These are phyloP conservation scores for Oryzias melastigma DNA, from an alignment of 2,113 vertebrate genomes.

Conservation along the genomic window DNA sequence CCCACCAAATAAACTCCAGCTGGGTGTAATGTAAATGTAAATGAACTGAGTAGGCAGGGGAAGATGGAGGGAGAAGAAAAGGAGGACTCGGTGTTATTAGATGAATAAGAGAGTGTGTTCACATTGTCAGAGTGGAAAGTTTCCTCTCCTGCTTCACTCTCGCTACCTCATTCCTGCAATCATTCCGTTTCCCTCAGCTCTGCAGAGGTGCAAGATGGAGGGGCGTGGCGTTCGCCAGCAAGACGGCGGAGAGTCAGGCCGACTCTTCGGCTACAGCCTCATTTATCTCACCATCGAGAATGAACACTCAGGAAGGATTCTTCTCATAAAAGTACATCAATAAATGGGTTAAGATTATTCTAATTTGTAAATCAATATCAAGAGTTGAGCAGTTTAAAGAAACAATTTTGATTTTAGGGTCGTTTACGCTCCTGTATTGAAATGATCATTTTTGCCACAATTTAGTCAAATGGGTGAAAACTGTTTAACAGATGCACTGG, in stretches of 20 bases:
- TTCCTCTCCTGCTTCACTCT: conserved; percentile 18
- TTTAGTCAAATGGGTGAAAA: too few species aligned
- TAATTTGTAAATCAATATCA: too few species aligned
- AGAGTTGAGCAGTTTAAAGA: too few species aligned
- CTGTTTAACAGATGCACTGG: too few species aligned
- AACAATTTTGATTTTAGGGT: too few species aligned
- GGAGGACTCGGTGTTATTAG: conserved; percentile 14
- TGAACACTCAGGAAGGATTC: too few species aligned
- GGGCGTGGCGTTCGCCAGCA: background rate
- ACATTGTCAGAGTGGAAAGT: conserved; percentile 2
- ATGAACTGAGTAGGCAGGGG: conserved; percentile 62
- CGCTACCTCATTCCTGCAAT: background rate
- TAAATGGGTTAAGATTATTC: too few species aligned
- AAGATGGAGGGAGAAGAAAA: conserved; percentile 32
- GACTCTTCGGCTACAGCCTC: background rate
- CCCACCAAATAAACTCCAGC: conserved; percentile 64
- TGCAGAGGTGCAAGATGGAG: background rate
- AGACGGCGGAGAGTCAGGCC: background rate
- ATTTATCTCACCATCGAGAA: too few species aligned
- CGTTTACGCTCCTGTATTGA: too few species aligned
- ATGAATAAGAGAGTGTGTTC: conserved; percentile 24
- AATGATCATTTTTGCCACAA: too few species aligned
- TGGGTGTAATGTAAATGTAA: conserved; percentile 75
- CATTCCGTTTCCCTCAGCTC: conserved; percentile 3
- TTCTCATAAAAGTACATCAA: too few species aligned